These are phyloP conservation scores for Zygothrica quintamaculata DNA, from an alignment of 2,888 invertebrate species.

Conservation along the genomic window DNA sequence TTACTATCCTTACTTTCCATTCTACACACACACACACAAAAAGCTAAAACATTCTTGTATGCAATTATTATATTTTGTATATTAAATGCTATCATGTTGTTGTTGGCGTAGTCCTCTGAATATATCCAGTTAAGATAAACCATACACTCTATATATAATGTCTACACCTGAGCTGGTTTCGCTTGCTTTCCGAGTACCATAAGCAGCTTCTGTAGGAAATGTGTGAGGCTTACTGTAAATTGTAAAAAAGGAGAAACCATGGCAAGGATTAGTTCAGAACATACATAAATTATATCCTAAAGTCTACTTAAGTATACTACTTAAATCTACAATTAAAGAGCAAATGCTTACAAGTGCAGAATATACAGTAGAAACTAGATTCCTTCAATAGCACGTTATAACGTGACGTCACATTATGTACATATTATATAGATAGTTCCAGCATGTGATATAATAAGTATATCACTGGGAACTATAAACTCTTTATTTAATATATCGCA, in stretches of 20 bases:
- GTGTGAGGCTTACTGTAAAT: slow-evolving; percentile 87
- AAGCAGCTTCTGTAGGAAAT: slow-evolving; percentile 89
- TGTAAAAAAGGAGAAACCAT: slow-evolving; percentile 16
- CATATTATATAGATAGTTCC: too few species aligned
- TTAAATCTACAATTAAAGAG: slow-evolving; percentile 13
- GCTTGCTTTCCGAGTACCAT: slow-evolving; percentile 89
- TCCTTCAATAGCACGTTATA: too few species aligned
- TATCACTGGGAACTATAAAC: too few species aligned
- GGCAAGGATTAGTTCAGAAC: slow-evolving; percentile 23
- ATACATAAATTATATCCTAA: not conserved
- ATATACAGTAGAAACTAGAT: too few species aligned
- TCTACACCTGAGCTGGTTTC: slow-evolving; percentile 89
- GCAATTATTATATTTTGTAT: slow-evolving; percentile 36
- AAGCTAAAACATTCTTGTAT: slow-evolving; percentile 52
- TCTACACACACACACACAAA: too few species aligned
- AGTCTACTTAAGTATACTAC: slow-evolving; percentile 41
- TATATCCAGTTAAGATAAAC: slow-evolving; percentile 23
- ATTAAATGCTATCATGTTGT: slow-evolving; percentile 68
- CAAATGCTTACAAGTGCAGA: slow-evolving; percentile 46
- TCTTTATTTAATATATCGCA: too few species aligned
- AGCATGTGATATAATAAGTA: too few species aligned
- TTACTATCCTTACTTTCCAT: slow-evolving; percentile 27
- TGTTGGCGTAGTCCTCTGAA: slow-evolving; percentile 14
- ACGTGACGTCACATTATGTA: too few species aligned
- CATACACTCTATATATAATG: slow-evolving; percentile 30